Base-by-base conservation (phyloP, 92 coral and sea anemone genomes). In the Epizoanthus illoricatus region DNA sequence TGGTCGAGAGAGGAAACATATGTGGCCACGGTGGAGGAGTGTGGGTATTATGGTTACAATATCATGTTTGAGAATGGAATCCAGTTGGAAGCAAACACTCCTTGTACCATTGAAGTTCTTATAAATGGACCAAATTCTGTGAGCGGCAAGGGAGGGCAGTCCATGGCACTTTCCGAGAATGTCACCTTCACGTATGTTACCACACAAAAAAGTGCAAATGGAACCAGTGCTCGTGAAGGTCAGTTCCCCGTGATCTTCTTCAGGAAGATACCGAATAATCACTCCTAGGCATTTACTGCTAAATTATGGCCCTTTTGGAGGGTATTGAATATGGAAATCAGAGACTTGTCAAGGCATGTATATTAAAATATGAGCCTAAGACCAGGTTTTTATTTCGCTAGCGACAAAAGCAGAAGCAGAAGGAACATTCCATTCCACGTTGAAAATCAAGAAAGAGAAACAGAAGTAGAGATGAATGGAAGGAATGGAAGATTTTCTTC, bases 121-220 rank as follows among this genome's bases (percentile, higher is more conserved):
- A 43, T 76, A 18, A 76, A 76, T 76, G 81, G 81, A 1, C 40
- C 71, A 1, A 76, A 76, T 58, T 76, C 81, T 19, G 81, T 76
- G n/a, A 76, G 81, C 13, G 81, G 81, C 55, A 76, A 76, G 56
- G 81, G 81, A 5, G 81, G 81, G 2, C 81, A 76, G 12, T 61
- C 71, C 7, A 39, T 76, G 39, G 81, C 70, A 12, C 47, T 76
- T 68, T 76, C 70, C 15, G 81, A 76, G 65, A 76, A 76, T 76
- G 81, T 76, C 40, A 76, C 81, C 23, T 76, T 76, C 8, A 76
- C 81, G 0, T 76, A 61, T 76, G 81, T 76, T n/a, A 76, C 81
- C 6, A 76, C 81, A 76, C 81, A 76, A 42, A 76, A 76, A 76
- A 76, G 81, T 41, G 81, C 81, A 21, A 76, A 76, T 61, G 81